These are phyloP conservation scores for Nemoura dubitans DNA, from an alignment of 2,888 invertebrate species.

Conservation along the genomic window DNA sequence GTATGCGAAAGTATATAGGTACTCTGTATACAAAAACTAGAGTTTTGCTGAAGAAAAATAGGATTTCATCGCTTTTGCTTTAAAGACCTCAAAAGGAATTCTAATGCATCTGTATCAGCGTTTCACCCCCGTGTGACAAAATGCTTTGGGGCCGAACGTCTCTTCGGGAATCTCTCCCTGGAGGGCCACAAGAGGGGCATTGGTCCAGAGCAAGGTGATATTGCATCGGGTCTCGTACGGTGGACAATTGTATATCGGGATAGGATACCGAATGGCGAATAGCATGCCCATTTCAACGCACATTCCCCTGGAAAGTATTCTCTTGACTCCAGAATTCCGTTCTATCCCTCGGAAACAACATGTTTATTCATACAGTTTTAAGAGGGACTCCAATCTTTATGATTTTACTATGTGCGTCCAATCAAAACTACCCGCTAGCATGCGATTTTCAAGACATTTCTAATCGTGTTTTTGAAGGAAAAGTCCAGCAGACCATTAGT, in stretches of 20 bases:
- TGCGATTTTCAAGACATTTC: background rate
- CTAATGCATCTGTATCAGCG: constrained; percentile 43
- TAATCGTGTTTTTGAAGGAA: background rate
- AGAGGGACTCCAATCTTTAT: constrained; percentile 1
- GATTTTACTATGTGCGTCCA: constrained; percentile 8
- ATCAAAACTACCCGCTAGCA: background rate
- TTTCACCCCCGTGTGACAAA: constrained; percentile 39
- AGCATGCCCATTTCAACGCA: background rate
- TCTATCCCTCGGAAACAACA: background rate
- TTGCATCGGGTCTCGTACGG: background rate
- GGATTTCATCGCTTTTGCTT: background rate
- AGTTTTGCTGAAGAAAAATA: background rate
- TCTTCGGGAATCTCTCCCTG: constrained; percentile 43
- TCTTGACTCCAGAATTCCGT: background rate
- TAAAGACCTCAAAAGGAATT: constrained; percentile 29
- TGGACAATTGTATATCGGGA: background rate
- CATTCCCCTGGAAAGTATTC: background rate
- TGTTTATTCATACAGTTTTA: background rate
- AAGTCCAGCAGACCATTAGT: background rate
- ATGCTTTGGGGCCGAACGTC: constrained; percentile 40
- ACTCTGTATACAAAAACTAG: too few relatives aligned
- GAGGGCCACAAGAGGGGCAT: constrained; percentile 37
- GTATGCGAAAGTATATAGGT: too few relatives aligned
- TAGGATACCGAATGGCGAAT: too few relatives aligned
- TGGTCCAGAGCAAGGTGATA: background rate